Conservation (phyloP, 2,797 vertebrate genomes). For the Sarcophilus harrisii region DNA sequence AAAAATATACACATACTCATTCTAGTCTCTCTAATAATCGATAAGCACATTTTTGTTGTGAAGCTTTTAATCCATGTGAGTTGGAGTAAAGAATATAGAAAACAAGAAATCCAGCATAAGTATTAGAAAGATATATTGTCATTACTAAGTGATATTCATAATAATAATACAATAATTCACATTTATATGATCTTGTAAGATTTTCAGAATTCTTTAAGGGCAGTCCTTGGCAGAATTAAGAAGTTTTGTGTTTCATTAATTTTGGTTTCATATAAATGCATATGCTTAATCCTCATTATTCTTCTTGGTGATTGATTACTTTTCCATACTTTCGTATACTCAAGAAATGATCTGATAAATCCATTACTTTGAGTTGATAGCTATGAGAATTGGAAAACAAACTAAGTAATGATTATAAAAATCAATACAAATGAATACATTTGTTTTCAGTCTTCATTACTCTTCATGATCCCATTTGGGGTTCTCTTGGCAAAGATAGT, state of each 20-base stretch:
- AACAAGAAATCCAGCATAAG: background rate
- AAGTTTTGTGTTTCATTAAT: background rate
- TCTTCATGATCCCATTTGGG: background rate
- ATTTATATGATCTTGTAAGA: background rate
- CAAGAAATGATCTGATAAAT: background rate
- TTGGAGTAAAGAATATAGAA: constrained; percentile 42
- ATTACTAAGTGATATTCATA: constrained; percentile 19
- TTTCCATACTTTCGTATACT: background rate
- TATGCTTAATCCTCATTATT: background rate
- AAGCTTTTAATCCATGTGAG: constrained; percentile 37
- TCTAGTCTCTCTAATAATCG: constrained; percentile 34
- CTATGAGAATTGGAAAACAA: background rate
- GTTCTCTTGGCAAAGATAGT: background rate
- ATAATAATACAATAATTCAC: background rate
- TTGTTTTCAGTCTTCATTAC: background rate
- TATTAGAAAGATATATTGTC: constrained; percentile 36
- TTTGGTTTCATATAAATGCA: background rate
- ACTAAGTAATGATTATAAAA: background rate
- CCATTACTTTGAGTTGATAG: background rate
- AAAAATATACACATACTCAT: constrained; percentile 30
- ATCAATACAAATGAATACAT: background rate
- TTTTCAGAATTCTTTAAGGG: background rate
- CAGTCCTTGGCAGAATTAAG: background rate
- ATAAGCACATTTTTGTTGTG: constrained; percentile 39
- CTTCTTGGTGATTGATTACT: background rate